A percentile compares a stretch with the other conserved stretches of the same genome.
Evolutionary conservation across 1,140 invertebrate species (phyloP).

Genomic region (Drosophila lacertosa): DNA sequence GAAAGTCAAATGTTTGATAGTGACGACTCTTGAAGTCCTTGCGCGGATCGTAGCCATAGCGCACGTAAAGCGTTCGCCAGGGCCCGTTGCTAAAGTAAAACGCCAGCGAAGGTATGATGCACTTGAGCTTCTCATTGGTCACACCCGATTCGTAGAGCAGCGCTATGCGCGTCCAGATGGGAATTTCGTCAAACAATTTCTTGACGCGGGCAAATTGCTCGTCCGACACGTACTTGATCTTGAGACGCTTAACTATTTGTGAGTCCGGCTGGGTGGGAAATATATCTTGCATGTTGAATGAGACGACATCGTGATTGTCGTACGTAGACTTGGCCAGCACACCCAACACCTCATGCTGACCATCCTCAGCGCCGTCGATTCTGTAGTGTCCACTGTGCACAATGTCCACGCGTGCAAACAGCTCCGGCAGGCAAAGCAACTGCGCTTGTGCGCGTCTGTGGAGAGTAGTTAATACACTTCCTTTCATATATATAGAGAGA

Average conservation of each 20-base stretch:
- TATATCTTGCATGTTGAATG: constrained; percentile 70
- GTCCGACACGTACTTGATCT: constrained; percentile 79
- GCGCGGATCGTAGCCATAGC: constrained; percentile 93
- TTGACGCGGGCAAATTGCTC: constrained; percentile 75
- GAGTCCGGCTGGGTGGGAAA: constrained; percentile 72
- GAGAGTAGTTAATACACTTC: not conserved
- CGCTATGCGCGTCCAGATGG: constrained; percentile 93
- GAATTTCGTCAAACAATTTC: constrained; percentile 89
- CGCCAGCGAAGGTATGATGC: constrained; percentile 91
- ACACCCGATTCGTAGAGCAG: constrained; percentile 88
- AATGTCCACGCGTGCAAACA: constrained; percentile 91
- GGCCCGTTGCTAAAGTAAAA: constrained; percentile 95
- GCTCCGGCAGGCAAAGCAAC: constrained; percentile 89
- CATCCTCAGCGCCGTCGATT: constrained; percentile 79
- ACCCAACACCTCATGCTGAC: constrained; percentile 73
- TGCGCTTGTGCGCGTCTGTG: constrained; percentile 85
- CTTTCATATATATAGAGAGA: not conserved
- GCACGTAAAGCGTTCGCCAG: constrained; percentile 94
- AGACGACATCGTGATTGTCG: constrained; percentile 84
- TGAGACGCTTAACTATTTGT: constrained; percentile 83
- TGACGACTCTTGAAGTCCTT: constrained; percentile 90
- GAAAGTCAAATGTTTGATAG: constrained; percentile 94
- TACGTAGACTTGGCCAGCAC: constrained; percentile 85
- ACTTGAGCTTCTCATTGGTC: constrained; percentile 88
- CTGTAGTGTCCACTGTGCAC: constrained; percentile 86